Evolutionary conservation across 2,888 invertebrate species (phyloP), one percentile per base, ranked within the genome.

Genomic region (Agrilus cyanescens): DNA sequence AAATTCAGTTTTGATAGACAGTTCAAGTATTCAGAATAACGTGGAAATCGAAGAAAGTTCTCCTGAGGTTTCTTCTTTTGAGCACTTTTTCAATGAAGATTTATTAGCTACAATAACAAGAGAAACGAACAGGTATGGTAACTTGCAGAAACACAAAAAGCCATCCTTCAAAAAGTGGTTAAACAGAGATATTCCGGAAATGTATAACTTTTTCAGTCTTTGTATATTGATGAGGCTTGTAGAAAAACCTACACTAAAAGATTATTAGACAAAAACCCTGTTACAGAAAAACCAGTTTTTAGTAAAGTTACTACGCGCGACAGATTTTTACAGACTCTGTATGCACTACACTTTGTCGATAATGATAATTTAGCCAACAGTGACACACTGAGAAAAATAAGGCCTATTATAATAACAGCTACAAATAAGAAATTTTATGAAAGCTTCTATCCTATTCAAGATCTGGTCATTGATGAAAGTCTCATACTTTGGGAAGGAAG

Each of bases 341-440:
- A 41, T n/a, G 46, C 45, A 35, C 38, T 55, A 35, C 50, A 54
- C 45, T 53, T 56, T 49, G 44, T 42, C 5, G 45, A 46, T 45
- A 44, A 51, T 44, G 38, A 47, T 37, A 15, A 39, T 12, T 29
- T 25, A 30, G 38, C 40, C n/a, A 36, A 41, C 30, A 33, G 31
- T n/a, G 50, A 51, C 34, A 39, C 40, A 39, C 34, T 54, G 8
- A 30, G 31, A 30, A n/a, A n/a, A n/a, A n/a, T n/a, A n/a, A n/a
- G n/a, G n/a, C n/a, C n/a, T n/a, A n/a, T n/a, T n/a, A n/a, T n/a
- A n/a, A n/a, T n/a, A n/a, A n/a, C n/a, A n/a, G n/a, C n/a, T n/a
- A n/a, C n/a, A n/a, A n/a, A n/a, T n/a, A 32, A 16, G 18, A 46
- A 12, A 18, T 49, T 41, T 32, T 18, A 33, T 35, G 14, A 35